Evolutionary conservation across 2,888 invertebrate genomes (phyloP).

Genomic region (Conus canariensis): DNA sequence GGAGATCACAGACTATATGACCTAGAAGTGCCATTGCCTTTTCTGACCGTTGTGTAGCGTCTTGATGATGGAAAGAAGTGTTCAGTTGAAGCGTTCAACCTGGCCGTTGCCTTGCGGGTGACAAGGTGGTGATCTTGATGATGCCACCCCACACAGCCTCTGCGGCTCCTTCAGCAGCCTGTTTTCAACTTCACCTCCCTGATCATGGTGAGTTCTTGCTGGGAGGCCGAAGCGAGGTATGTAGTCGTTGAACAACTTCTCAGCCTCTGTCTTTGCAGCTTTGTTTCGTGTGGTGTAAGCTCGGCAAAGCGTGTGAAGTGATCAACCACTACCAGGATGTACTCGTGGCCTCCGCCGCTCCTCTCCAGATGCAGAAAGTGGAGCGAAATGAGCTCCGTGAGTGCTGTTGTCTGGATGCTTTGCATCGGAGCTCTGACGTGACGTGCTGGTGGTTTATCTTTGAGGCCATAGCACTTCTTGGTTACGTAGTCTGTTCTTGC

Average conservation of each 20-base stretch:
- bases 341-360: not conserved
- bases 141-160: not conserved
- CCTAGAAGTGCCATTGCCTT: too few relatives aligned
- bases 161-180: not conserved
- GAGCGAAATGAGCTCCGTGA: not conserved
- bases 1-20: too few relatives aligned
- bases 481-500: not conserved
- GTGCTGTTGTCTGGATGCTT: not conserved
- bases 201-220: too few relatives aligned
- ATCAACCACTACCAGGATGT: not conserved
- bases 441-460: not conserved
- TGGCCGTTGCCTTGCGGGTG: not conserved
- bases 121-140: not conserved
- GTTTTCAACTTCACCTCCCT: not conserved
- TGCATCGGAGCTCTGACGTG: constrained; percentile 7
- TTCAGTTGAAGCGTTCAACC: not conserved
- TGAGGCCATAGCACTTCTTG: not conserved
- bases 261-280: too few relatives aligned
- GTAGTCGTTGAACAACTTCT: too few relatives aligned
- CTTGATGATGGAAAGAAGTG: not conserved
- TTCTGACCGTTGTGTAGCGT: not conserved
- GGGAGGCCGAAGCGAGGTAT: too few relatives aligned
- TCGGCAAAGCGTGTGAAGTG: too few relatives aligned
- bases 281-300: too few relatives aligned
- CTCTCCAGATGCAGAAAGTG: not conserved